Conservation (phyloP, 1,140 invertebrate genomes). For the Leptinotarsa lineolata region DNA sequence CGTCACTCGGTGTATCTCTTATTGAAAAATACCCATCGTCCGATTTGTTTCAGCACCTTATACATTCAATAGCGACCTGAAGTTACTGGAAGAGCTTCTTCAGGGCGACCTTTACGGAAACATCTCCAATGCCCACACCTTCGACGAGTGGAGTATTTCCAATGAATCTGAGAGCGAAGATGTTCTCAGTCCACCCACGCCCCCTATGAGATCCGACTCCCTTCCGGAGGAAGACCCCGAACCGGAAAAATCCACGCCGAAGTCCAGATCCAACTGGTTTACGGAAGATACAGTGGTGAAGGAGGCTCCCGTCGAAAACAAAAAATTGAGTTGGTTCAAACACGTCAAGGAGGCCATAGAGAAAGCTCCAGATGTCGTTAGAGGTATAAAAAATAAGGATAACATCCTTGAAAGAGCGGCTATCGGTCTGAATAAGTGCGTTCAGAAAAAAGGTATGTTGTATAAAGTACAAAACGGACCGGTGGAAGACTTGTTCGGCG, state of each 20-base stretch:
- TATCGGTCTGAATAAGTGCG: conserved; percentile 41
- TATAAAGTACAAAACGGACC: conserved; percentile 53
- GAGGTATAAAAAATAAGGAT: conserved; percentile 35
- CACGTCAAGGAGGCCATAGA: conserved; percentile 48
- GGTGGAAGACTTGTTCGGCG: conserved; percentile 55
- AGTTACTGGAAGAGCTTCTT: conserved; percentile 50
- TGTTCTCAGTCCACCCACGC: conserved; percentile 57
- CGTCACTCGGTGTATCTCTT: too few species aligned
- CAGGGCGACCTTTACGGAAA: conserved; percentile 52
- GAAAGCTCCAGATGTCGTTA: conserved; percentile 50
- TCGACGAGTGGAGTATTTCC: conserved; percentile 53
- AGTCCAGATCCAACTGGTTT: conserved; percentile 48
- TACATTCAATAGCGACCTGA: conserved; percentile 30
- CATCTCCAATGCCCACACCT: conserved; percentile 44
- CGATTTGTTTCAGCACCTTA: neutral
- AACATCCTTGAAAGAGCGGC: conserved; percentile 42
- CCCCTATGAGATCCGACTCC: conserved; percentile 60
- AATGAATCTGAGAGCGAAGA: conserved; percentile 53
- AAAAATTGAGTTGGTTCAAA: conserved; percentile 46
- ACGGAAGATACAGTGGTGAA: conserved; percentile 16
- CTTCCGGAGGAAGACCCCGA: conserved; percentile 44
- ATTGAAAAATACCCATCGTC: neutral
- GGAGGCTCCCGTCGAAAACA: conserved; percentile 19
- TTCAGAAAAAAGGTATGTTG: conserved; percentile 53
- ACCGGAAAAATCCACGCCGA: conserved; percentile 18